Conservation (phyloP, 2,113 vertebrate species). For the Rhineura floridana region DNA sequence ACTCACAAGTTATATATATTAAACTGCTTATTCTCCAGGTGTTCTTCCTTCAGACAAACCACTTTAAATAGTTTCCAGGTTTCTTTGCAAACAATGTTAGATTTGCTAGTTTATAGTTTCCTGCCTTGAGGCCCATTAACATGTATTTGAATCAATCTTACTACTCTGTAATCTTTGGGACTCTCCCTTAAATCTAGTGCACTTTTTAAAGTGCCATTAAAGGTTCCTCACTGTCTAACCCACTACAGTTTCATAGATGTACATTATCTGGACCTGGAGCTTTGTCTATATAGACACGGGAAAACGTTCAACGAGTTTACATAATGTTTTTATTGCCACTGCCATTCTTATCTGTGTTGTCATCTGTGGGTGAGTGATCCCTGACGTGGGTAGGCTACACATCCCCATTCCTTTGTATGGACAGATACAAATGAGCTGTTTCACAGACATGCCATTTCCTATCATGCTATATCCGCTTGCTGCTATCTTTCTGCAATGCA, state of each 20-base stretch:
- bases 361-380: constrained; percentile 38
- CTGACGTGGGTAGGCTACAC: constrained; percentile 36
- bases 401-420: constrained; percentile 55
- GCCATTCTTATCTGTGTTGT: constrained; percentile 26
- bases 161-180: constrained; percentile 42
- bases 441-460: constrained; percentile 51
- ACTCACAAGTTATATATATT: not conserved
- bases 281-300: constrained; percentile 26
- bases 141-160: constrained; percentile 24
- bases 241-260: not conserved
- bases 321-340: not conserved
- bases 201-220: constrained; percentile 15
- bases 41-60: constrained; percentile 45
- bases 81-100: constrained; percentile 60
- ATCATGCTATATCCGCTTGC: constrained; percentile 45
- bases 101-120: constrained; percentile 60
- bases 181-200: constrained; percentile 40
- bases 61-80: constrained; percentile 51
- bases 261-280: not conserved
- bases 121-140: constrained; percentile 50
- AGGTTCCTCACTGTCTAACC: not conserved
- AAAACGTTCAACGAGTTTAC: too few relatives aligned
- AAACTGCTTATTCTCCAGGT: constrained; percentile 49
- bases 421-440: constrained; percentile 62
- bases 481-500: constrained; percentile 41